A percentile compares a stretch with the other conserved stretches of the same genome.
These are phyloP conservation scores for Vanessa cardui DNA, from an alignment of 2,888 invertebrate species.

Conservation along the genomic window DNA sequence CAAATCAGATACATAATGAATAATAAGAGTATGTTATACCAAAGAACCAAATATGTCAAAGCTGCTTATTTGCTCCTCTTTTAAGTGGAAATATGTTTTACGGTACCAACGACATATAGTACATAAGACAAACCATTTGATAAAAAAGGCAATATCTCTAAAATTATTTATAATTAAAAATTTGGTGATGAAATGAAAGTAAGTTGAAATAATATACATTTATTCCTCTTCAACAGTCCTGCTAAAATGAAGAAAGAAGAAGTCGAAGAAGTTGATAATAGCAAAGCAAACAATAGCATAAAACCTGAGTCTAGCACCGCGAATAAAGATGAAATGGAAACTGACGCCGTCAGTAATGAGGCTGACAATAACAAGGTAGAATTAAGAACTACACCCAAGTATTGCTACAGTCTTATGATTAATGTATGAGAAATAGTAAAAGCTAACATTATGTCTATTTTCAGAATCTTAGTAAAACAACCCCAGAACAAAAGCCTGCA, in stretches of 20 bases:
- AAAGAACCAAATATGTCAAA: too few species aligned
- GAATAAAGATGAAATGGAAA: conserved; percentile 25
- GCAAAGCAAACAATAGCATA: conserved; percentile 19
- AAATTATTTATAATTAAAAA: too few species aligned
- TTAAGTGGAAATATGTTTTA: too few species aligned
- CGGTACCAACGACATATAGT: too few species aligned
- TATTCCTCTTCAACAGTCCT: conserved; percentile 48
- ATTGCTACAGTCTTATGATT: not conserved
- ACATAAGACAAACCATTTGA: too few species aligned
- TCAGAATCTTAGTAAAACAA: conserved; percentile 30
- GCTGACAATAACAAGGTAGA: conserved; percentile 21
- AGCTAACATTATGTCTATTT: conserved; percentile 4
- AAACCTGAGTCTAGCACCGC: conserved; percentile 19
- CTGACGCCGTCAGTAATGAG: conserved; percentile 15
- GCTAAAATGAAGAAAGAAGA: conserved; percentile 60
- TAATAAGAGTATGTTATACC: too few species aligned
- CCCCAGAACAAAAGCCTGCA: conserved; percentile 30
- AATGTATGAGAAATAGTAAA: not conserved
- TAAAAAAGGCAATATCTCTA: too few species aligned
- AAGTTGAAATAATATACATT: too few species aligned
- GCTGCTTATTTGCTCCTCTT: too few species aligned
- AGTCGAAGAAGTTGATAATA: conserved; percentile 42
- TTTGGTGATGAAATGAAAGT: too few species aligned
- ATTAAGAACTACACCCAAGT: not conserved
- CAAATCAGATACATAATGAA: too few species aligned